phyloP scores from a whole-genome alignment of 2,888 invertebrate species.

The Drosophila putrida region DNA sequence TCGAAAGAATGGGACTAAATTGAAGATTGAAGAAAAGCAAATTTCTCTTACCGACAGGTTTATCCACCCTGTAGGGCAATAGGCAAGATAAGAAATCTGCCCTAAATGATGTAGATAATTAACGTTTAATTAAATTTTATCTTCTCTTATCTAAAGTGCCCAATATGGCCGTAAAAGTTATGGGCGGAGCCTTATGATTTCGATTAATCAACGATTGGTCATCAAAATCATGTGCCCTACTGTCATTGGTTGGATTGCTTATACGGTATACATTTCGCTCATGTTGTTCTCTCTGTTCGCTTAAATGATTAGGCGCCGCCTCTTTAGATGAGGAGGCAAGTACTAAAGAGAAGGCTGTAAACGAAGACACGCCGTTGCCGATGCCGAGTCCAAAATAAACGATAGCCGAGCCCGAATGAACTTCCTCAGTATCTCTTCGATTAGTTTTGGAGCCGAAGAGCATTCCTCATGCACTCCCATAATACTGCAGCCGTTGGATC shows the following conservation, averaged over 20 bases:
- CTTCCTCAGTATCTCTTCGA: constrained; percentile 35
- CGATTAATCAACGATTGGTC: constrained; percentile 41
- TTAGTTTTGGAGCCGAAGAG: constrained; percentile 40
- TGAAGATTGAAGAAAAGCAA: no score
- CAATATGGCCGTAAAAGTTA: constrained; percentile 5
- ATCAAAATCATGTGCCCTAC: constrained; percentile 12
- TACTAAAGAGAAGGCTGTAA: constrained; percentile 27
- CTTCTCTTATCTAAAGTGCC: constrained; percentile 2
- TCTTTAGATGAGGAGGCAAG: constrained; percentile 34
- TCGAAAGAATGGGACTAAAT: no score
- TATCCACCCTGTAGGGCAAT: no score
- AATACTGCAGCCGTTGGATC: constrained; percentile 23
- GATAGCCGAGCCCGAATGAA: constrained; percentile 10
- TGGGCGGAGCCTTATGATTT: constrained; percentile 28
- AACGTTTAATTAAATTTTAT: not conserved
- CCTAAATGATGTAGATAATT: not conserved
- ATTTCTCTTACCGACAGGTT: no score
- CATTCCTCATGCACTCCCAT: constrained; percentile 32
- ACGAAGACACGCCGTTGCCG: not conserved
- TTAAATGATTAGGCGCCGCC: constrained; percentile 1
- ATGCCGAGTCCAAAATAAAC: constrained; percentile 1
- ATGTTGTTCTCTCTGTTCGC: not conserved
- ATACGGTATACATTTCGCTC: not conserved
- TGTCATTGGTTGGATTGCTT: constrained; percentile 29
- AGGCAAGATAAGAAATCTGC: not conserved